A percentile compares a stretch with the other conserved stretches of the same genome.
phyloP scores from a whole-genome alignment of 2,797 vertebrate genomes.

The Lophius americanus region DNA sequence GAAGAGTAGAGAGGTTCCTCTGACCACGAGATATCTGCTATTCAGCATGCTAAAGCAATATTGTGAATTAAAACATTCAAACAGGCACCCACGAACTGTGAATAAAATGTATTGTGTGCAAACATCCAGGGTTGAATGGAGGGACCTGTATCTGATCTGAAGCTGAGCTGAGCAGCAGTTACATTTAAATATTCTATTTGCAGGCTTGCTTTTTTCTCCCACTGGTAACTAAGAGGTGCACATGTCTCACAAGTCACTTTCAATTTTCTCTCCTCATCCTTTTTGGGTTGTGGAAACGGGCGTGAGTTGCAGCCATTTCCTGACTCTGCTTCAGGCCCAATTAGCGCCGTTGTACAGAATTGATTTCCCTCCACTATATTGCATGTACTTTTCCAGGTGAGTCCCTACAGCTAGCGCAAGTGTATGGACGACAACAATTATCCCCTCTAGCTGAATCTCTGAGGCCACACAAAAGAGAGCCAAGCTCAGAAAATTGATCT shows the following conservation, averaged over 20 bases:
- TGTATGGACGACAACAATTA: constrained; percentile 77
- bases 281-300: constrained; percentile 28
- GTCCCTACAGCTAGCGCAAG: constrained; percentile 41
- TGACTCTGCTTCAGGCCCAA: constrained; percentile 57
- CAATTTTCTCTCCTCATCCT: constrained; percentile 45
- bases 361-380: constrained; percentile 52
- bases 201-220: constrained; percentile 17
- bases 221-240: constrained; percentile 28
- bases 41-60: constrained; percentile 6
- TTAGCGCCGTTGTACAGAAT: constrained; percentile 52
- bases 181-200: constrained; percentile 38
- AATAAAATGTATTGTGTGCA: constrained; percentile 5
- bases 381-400: constrained; percentile 67
- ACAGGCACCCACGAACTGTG: neutral
- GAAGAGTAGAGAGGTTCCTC: constrained; percentile 17
- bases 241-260: constrained; percentile 36
- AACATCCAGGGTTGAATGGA: constrained; percentile 9
- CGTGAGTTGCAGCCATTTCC: constrained; percentile 44
- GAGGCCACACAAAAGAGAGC: constrained; percentile 74
- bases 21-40: constrained; percentile 8
- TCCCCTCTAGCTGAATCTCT: constrained; percentile 64
- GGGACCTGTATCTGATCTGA: constrained; percentile 29
- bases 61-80: constrained; percentile 14
- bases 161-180: constrained; percentile 25
- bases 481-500: constrained; percentile 79